phyloP scores from a whole-genome alignment of 2,113 vertebrate genomes.

The Melierax canorus region DNA sequence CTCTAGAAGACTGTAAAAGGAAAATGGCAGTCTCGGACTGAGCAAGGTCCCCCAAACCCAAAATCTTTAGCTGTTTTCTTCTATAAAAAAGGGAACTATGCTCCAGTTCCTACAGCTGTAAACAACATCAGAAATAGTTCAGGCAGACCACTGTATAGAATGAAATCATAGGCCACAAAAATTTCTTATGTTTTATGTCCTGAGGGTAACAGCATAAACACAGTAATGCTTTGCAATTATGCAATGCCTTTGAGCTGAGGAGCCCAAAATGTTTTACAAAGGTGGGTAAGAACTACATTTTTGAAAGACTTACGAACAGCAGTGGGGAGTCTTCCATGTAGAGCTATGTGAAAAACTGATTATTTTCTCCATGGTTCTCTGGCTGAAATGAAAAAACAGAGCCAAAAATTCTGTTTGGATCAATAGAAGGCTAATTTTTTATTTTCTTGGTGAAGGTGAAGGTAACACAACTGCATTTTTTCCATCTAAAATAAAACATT shows the following conservation, averaged over 20 bases:
- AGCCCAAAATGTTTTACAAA: conserved; percentile 11
- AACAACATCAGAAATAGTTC: conserved; percentile 33
- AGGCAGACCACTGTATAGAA: not conserved
- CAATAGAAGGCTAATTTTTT: not conserved
- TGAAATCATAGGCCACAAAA: conserved; percentile 31
- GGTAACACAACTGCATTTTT: not conserved
- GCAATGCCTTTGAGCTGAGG: not conserved
- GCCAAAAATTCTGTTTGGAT: not conserved
- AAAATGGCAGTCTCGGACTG: not conserved
- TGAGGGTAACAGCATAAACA: conserved; percentile 11
- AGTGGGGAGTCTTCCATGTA: not conserved
- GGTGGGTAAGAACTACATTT: not conserved
- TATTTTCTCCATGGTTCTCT: not conserved
- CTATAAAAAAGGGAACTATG: not conserved
- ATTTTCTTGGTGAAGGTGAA: not conserved
- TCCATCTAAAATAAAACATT: not conserved
- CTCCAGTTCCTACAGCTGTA: not conserved
- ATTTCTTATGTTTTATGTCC: conserved; percentile 37
- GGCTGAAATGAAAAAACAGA: not conserved
- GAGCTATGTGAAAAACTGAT: not conserved
- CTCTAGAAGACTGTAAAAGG: not conserved
- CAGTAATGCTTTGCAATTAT: conserved; percentile 21
- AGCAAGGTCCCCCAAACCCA: not conserved
- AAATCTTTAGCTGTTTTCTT: not conserved
- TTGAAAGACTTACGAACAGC: not conserved